Evolutionary conservation across 2,113 vertebrate genomes (phyloP), one percentile per base, ranked within the genome.

Genomic region (Procavia capensis): DNA sequence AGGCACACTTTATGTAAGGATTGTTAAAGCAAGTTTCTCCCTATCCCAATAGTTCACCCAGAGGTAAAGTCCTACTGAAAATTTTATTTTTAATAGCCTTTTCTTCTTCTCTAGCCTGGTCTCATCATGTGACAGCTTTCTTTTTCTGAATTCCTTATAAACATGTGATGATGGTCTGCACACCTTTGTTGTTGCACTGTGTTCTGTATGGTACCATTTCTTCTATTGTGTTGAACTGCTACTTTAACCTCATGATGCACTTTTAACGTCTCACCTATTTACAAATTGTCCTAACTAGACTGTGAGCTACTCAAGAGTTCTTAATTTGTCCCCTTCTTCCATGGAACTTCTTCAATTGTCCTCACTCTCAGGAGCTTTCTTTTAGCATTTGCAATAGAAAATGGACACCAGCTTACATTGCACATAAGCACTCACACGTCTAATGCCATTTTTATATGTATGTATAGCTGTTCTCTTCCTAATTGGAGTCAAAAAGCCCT

Each of bases 261-360:
- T 86, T 78, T 93, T 76, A 96, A 94, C 22, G 88, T 84, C n/a
- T 82, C 59, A 81, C 11, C 76, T 85, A 74, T 41, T 68, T 74
- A 72, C 22, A 19, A 84, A 89, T 61, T 84, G 39, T 91, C 50
- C 61, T 81, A 90, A 93, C 64, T 92, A 96, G 54, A 88, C 81
- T 75, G 20, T 75, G 54, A 86, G 59, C 20, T 84, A 41, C 74
- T 80, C 34, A 78, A 78, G 45, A 29, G 61, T 87, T 85, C 36
- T 83, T 79, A 63, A 64, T 34, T 64, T 80, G 36, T 70, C 4
- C 27, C 85, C 63, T 91, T 68, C 50, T n/a, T 94, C 57, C 41
- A 80, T 0, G 17, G 34, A 72, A 95, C 31, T 61, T 68, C 82
- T 68, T 86, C 43, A 92, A 79, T 31, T 94, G 34, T 34, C 25